Percentiles rank a stretch among this genome's conserved stretches.
Evolutionary conservation across 1,140 invertebrate species (phyloP).

Genomic region (Lamellibrachia luymesi): DNA sequence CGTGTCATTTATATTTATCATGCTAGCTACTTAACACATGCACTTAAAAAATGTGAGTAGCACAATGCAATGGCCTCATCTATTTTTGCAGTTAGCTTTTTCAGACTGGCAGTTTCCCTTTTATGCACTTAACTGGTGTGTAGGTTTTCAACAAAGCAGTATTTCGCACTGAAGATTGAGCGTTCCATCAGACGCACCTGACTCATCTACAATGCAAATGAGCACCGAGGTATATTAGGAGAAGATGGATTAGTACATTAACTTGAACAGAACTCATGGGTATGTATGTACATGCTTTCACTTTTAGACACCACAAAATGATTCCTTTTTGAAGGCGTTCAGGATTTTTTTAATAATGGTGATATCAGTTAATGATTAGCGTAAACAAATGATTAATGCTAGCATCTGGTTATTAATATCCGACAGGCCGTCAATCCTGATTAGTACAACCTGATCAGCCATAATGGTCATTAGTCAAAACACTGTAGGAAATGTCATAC

Average conservation of each 20-base stretch:
- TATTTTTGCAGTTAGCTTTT: not conserved
- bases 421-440: not conserved
- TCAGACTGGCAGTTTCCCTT: not conserved
- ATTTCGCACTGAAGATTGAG: conserved; percentile 81
- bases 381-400: not conserved
- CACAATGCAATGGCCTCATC: not conserved
- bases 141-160: conserved; percentile 83
- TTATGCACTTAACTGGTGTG: conserved; percentile 50
- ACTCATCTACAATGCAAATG: conserved; percentile 32
- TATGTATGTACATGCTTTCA: not conserved
- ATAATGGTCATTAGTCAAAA: not conserved
- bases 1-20: not conserved
- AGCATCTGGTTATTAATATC: not conserved
- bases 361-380: not conserved
- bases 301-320: not conserved
- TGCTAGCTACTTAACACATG: not conserved
- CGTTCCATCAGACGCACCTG: conserved; percentile 85
- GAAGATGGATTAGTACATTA: not conserved
- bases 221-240: not conserved
- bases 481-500: not conserved
- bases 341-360: not conserved
- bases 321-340: not conserved
- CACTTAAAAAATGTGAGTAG: not conserved
- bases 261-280: not conserved
- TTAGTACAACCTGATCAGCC: not conserved